These are phyloP conservation scores for Aurelia sp. DNA, from an alignment of 30 jellyfish, hydroid and myxozoan species.

Conservation along the genomic window DNA sequence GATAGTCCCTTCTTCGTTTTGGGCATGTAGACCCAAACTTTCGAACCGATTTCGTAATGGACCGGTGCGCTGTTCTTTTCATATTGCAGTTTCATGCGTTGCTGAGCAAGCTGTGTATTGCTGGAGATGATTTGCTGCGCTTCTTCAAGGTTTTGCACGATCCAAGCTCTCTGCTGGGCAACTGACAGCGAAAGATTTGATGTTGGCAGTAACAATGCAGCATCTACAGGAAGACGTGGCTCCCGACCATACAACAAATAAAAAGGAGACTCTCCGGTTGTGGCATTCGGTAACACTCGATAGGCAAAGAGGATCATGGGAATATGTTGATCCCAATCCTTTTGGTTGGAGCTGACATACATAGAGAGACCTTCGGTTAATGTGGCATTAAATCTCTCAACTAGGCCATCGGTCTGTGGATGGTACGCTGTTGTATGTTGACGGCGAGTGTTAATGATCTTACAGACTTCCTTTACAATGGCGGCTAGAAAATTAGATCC, in stretches of 20 bases:
- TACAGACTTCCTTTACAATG: too few species aligned
- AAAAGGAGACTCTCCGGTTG: conserved; percentile 50
- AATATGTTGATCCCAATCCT: too few species aligned
- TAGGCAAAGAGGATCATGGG: too few species aligned
- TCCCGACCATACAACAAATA: conserved; percentile 37
- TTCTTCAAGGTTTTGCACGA: conserved; percentile 14
- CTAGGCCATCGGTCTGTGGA: too few species aligned
- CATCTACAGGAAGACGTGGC: conserved; percentile 35
- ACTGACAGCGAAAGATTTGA: conserved; percentile 19
- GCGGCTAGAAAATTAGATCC: too few species aligned
- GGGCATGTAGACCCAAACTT: too few species aligned
- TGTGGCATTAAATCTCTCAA: too few species aligned
- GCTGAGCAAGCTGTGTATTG: conserved; percentile 53
- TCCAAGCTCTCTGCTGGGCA: conserved; percentile 30
- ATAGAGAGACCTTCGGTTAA: not conserved
- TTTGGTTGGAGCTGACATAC: conserved; percentile 26
- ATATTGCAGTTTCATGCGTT: conserved; percentile 41
- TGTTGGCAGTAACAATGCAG: conserved; percentile 5
- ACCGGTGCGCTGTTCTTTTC: conserved; percentile 24
- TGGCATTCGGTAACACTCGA: conserved; percentile 41
- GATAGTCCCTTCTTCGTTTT: too few species aligned
- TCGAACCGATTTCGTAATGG: too few species aligned
- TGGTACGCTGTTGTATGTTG: too few species aligned
- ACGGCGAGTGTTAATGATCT: too few species aligned
- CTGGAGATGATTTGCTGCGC: not conserved